Percentiles rank a stretch among this genome's conserved stretches.
These are phyloP conservation scores for Argyrosomus regius DNA, from an alignment of 2,797 vertebrate genomes.

Conservation along the genomic window DNA sequence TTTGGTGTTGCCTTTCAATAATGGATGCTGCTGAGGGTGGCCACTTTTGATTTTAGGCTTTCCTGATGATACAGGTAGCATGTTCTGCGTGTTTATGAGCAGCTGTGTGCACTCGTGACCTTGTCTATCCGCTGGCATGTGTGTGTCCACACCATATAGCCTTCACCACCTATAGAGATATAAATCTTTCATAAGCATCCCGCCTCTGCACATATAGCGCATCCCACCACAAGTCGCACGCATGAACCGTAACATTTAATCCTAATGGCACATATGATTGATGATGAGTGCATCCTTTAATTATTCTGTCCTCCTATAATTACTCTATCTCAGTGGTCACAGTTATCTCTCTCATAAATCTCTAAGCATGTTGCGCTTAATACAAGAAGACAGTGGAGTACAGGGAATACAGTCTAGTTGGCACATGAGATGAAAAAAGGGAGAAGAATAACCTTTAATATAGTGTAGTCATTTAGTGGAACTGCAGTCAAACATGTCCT, in stretches of 20 bases:
- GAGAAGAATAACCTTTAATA: neutral
- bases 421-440: neutral
- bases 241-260: constrained; percentile 44
- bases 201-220: constrained; percentile 19
- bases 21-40: constrained; percentile 43
- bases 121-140: constrained; percentile 36
- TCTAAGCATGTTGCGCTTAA: constrained; percentile 35
- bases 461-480: constrained; percentile 19
- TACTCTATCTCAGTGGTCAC: constrained; percentile 51
- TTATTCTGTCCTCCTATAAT: constrained; percentile 67
- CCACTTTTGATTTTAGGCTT: constrained; percentile 37
- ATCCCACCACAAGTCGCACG: constrained; percentile 19
- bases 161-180: constrained; percentile 37
- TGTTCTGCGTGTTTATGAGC: constrained; percentile 16
- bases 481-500: constrained; percentile 17
- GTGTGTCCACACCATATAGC: constrained; percentile 25
- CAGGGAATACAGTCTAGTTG: constrained; percentile 21
- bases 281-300: constrained; percentile 67
- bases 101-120: constrained; percentile 23
- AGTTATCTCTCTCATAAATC: constrained; percentile 56
- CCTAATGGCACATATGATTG: constrained; percentile 53
- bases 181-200: constrained; percentile 60
- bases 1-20: constrained; percentile 32
- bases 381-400: constrained; percentile 16
- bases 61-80: constrained; percentile 30